A percentile compares a stretch with the other conserved stretches of the same genome.
phyloP scores from a whole-genome alignment of 2,888 invertebrate genomes.

The Drosophila pseudotalamancana region DNA sequence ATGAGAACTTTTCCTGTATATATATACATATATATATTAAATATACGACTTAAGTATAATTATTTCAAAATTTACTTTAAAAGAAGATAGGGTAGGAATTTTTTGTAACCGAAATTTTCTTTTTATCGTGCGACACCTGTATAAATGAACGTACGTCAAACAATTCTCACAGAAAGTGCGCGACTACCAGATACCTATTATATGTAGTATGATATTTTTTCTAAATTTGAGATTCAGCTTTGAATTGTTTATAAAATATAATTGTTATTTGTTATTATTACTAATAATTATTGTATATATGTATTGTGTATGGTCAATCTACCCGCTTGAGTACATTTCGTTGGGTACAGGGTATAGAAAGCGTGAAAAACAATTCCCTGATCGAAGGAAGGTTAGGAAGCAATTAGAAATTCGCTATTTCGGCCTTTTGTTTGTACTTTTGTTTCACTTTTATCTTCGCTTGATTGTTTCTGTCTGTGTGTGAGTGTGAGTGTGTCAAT shows the following conservation, averaged over 20 bases:
- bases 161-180: not conserved
- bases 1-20: not conserved
- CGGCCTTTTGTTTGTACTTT: slow-evolving; percentile 11
- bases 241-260: too few species aligned
- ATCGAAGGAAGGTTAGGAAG: slow-evolving; percentile 44
- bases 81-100: not conserved
- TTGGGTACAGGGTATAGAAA: slow-evolving; percentile 18
- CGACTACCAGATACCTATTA: not conserved
- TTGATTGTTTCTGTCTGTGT: not conserved
- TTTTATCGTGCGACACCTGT: not conserved
- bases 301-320: not conserved
- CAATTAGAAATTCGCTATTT: slow-evolving; percentile 50
- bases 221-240: too few species aligned
- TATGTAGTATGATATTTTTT: not conserved
- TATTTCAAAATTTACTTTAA: too few species aligned
- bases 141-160: not conserved
- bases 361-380: slow-evolving; percentile 7
- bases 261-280: not conserved
- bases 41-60: too few species aligned
- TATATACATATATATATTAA: not conserved
- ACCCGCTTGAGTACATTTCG: not conserved
- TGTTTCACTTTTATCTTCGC: slow-evolving; percentile 15
- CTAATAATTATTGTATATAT: not conserved
- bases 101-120: not conserved
- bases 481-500: slow-evolving; percentile 36